Percentiles rank a stretch among this genome's conserved stretches.
phyloP scores from a whole-genome alignment of 2,113 vertebrate species.

The Ancistrus triradiatus region DNA sequence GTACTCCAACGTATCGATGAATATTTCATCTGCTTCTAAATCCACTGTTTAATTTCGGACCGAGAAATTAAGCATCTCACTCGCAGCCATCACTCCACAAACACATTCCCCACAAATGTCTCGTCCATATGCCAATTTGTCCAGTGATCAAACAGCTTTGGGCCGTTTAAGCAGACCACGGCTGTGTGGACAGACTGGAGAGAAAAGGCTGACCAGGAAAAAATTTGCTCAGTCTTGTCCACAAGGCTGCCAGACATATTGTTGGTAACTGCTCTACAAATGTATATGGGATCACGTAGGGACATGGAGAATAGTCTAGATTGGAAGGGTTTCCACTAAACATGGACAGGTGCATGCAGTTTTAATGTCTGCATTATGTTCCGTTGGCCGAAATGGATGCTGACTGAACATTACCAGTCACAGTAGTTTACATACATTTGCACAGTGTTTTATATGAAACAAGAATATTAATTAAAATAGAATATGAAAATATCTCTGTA shows the following conservation, averaged over 20 bases:
- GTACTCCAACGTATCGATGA: constrained; percentile 73
- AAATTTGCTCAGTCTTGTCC: constrained; percentile 42
- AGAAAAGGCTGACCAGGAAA: constrained; percentile 30
- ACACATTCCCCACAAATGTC: constrained; percentile 39
- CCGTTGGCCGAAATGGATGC: too few species aligned
- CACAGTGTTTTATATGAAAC: too few species aligned
- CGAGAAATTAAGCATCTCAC: constrained; percentile 84
- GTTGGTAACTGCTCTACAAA: constrained; percentile 5
- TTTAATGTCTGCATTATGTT: too few species aligned
- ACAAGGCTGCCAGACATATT: constrained; percentile 40
- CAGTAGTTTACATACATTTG: too few species aligned
- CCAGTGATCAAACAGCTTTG: constrained; percentile 92
- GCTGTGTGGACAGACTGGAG: constrained; percentile 73
- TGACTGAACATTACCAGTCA: too few species aligned
- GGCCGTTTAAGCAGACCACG: constrained; percentile 81
- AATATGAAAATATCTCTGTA: background rate
- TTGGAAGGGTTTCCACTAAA: background rate
- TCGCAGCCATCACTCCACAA: constrained; percentile 45
- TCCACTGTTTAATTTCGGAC: constrained; percentile 92
- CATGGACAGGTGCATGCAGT: too few species aligned
- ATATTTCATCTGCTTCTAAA: constrained; percentile 95
- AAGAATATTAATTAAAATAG: too few species aligned
- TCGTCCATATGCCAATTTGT: constrained; percentile 83
- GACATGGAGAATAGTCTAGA: background rate
- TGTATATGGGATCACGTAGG: background rate